Evolutionary conservation across 2,888 invertebrate genomes (phyloP).

Genomic region (Volucella inanis): DNA sequence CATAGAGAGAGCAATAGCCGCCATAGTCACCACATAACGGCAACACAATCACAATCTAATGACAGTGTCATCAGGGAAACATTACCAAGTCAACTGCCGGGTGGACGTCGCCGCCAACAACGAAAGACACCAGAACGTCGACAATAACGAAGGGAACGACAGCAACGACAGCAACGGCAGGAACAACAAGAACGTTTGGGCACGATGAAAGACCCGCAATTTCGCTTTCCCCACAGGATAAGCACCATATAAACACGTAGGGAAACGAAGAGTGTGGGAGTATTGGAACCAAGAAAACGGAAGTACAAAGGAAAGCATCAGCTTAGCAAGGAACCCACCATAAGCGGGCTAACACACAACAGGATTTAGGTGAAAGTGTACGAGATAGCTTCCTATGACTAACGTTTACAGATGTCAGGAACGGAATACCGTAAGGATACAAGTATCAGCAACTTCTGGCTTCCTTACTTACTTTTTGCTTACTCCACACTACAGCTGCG

Average conservation of each 20-base stretch:
- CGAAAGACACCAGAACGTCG: neutral
- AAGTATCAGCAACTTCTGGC: conserved; percentile 54
- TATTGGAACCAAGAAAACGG: conserved; percentile 45
- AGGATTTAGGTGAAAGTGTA: conserved; percentile 33
- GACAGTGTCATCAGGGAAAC: conserved; percentile 74
- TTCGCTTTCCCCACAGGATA: conserved; percentile 41
- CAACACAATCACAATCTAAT: conserved; percentile 72
- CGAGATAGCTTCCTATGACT: neutral
- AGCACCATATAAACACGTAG: conserved; percentile 29
- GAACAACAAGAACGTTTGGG: neutral
- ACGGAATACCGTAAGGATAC: conserved; percentile 31
- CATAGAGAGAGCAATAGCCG: conserved; percentile 40
- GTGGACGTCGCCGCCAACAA: conserved; percentile 14
- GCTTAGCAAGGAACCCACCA: neutral
- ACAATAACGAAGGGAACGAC: neutral
- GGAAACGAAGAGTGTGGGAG: neutral
- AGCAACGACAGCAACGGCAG: too few relatives aligned
- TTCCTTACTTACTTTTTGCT: conserved; percentile 40
- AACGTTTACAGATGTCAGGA: conserved; percentile 43
- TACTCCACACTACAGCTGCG: conserved; percentile 22
- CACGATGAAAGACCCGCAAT: conserved; percentile 16
- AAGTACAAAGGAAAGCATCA: conserved; percentile 26
- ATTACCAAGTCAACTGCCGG: conserved; percentile 71
- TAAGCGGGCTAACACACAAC: conserved; percentile 4
- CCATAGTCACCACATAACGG: conserved; percentile 62